Conservation (phyloP, 2,113 vertebrate species). For the Sceloporus undulatus region DNA sequence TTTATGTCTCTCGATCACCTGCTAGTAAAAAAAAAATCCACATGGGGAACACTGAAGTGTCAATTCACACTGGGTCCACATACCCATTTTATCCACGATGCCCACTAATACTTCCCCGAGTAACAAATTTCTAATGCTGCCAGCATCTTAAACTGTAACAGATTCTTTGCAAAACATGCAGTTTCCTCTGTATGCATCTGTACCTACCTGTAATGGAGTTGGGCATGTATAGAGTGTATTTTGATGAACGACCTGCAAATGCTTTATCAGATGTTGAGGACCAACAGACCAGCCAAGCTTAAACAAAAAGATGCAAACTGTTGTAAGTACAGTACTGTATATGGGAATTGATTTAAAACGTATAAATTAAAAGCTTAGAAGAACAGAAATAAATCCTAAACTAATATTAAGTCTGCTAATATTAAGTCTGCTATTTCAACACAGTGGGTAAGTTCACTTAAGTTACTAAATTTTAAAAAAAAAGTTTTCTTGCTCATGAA, state of each 20-base stretch:
- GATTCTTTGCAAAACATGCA: not conserved
- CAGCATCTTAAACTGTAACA: not conserved
- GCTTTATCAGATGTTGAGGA: slow-evolving; percentile 89
- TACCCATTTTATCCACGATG: not conserved
- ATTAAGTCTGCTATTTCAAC: not conserved
- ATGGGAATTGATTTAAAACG: not conserved
- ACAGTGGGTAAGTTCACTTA: not conserved
- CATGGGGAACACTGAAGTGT: not conserved
- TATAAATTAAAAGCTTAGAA: not conserved
- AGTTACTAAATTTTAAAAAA: not conserved
- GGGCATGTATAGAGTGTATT: slow-evolving; percentile 91
- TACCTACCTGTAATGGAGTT: slow-evolving; percentile 90
- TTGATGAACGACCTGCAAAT: slow-evolving; percentile 95
- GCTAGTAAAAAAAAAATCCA: not conserved
- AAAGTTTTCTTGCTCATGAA: not conserved
- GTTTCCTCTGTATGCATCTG: not conserved
- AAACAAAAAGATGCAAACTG: slow-evolving; percentile 40
- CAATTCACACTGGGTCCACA: not conserved
- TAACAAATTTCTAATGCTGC: not conserved
- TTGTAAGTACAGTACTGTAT: not conserved
- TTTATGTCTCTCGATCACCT: not conserved
- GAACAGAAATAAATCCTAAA: not conserved
- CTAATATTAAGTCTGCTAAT: not conserved
- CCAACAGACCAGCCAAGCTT: slow-evolving; percentile 97
- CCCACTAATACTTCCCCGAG: not conserved